phyloP scores from a whole-genome alignment of 1,140 invertebrate genomes.

The Ceratosolen solmsi region DNA sequence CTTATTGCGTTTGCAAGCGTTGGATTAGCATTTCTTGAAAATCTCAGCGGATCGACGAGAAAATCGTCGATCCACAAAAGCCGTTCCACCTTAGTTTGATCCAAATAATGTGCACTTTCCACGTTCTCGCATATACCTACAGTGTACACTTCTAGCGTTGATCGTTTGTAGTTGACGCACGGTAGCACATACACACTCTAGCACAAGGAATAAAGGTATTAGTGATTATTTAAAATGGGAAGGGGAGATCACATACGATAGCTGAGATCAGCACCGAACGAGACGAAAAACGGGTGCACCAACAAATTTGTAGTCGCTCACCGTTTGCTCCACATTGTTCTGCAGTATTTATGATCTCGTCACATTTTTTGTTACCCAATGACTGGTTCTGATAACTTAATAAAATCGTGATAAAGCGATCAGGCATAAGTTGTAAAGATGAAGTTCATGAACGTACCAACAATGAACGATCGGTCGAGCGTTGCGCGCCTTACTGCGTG shows the following conservation, averaged over 20 bases:
- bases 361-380: background rate
- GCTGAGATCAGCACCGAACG: background rate
- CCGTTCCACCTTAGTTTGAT: slow-evolving; percentile 18
- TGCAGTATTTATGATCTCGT: background rate
- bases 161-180: slow-evolving; percentile 17
- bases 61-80: slow-evolving; percentile 51
- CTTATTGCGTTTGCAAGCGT: background rate
- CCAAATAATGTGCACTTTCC: background rate
- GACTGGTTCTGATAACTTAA: background rate
- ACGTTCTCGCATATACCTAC: background rate
- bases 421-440: background rate
- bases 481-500: slow-evolving; percentile 71
- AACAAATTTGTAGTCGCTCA: background rate
- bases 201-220: background rate
- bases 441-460: background rate
- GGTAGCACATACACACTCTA: slow-evolving; percentile 51
- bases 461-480: slow-evolving; percentile 28
- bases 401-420: background rate
- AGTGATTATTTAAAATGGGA: background rate
- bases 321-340: background rate
- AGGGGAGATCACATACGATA: background rate
- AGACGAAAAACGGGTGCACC: background rate
- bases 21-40: slow-evolving; percentile 49
- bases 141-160: background rate
- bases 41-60: slow-evolving; percentile 54